Base-by-base conservation (phyloP, 2,888 invertebrate genomes). In the Drosophila barbarae region DNA sequence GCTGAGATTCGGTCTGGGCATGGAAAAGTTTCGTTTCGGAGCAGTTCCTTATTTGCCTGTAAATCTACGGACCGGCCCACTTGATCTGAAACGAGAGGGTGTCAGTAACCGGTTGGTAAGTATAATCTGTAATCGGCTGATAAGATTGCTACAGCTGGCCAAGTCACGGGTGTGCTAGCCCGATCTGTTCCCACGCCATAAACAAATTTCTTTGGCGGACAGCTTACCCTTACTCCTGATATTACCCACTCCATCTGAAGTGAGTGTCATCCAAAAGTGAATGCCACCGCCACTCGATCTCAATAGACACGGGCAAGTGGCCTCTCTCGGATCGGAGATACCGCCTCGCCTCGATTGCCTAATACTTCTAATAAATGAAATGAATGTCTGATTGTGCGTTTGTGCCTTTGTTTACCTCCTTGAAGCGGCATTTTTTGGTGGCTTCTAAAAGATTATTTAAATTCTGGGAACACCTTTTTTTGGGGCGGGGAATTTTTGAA, bases 221-320 rank as follows among this genome's bases (percentile, higher is more conserved):
- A 8, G 1, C 15, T 4, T 5, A 26, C 5, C 12, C 9, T 18
- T 12, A 23, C 23, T 23, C 23, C 49, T 18, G 50, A 28, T 30
- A 28, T 21, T 50, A 26, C 7, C 32, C 60, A 63, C 63, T 63
- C 61, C 51, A 63, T 44, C 13, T 61, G 26, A 61, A 63, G 63
- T 63, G 52, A 51, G 46, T 63, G 61, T 34, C 63, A 61, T 61
- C 51, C 61, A 50, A n/a, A 38, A 5, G n/a, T 30, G 61, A 63
- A 60, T 60, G 60, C 60, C 61, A 39, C 23, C 28, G 18, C 21
- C 61, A 63, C 61, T 63, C 61, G 52, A 61, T 52, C 44, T 61
- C 36, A 63, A 63, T 63, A 32, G 63, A 61, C 59, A 47, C 12
- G n/a, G 44, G 32, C 59, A 60, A 57, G 59, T 60, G 59, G 59